Evolutionary conservation across 2,888 invertebrate species (phyloP).

Genomic region (Lasioglossum villosulum): DNA sequence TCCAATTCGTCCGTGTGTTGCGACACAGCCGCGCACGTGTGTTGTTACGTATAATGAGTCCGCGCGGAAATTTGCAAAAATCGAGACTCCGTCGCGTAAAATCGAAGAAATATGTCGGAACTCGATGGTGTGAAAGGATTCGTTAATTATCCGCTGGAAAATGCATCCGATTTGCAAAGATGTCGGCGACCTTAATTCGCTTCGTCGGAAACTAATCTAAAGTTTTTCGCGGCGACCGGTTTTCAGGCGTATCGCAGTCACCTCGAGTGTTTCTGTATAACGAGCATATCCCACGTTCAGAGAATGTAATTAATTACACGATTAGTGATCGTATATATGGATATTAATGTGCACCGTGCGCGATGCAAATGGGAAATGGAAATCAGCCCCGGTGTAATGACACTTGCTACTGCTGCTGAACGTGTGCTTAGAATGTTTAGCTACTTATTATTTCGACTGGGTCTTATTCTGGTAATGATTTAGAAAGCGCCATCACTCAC

Average conservation of each 20-base stretch:
- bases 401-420: neutral
- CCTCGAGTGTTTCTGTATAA: neutral
- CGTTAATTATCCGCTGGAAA: too few species aligned
- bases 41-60: neutral
- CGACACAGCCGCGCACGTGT: neutral
- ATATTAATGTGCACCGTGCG: neutral
- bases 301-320: neutral
- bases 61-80: neutral
- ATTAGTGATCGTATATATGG: neutral
- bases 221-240: constrained; percentile 10
- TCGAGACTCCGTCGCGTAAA: neutral
- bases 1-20: neutral
- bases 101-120: neutral
- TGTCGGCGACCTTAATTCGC: constrained; percentile 11
- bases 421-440: too few species aligned
- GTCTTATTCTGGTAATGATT: too few species aligned
- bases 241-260: neutral
- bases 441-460: too few species aligned
- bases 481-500: too few species aligned
- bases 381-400: neutral
- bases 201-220: neutral
- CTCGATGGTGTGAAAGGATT: neutral
- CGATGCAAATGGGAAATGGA: neutral
- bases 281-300: neutral
- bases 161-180: neutral